Percentiles rank a stretch among this genome's conserved stretches.
phyloP scores from a whole-genome alignment of 2,888 invertebrate genomes.

The Yponomeuta plumbellus region DNA sequence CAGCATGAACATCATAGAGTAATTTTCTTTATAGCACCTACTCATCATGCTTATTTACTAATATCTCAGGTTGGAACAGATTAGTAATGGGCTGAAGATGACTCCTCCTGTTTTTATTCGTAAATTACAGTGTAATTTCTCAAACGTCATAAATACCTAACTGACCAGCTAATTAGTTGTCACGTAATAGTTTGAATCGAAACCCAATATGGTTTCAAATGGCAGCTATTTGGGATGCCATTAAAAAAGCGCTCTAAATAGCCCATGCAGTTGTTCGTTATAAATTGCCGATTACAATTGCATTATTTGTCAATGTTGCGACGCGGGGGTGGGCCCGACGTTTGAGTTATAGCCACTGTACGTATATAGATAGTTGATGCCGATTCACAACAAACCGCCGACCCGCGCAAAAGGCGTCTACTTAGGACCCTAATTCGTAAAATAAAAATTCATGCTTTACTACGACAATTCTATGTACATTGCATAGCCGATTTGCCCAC shows the following conservation, averaged over 20 bases:
- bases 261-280: background rate
- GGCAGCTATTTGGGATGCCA: background rate
- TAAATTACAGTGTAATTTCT: too few species aligned
- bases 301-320: constrained; percentile 1
- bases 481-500: too few species aligned
- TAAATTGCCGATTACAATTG: background rate
- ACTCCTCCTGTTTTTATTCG: too few species aligned
- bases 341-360: background rate
- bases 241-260: background rate
- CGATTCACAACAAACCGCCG: background rate
- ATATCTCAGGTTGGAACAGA: too few species aligned
- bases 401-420: background rate
- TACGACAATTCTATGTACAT: too few species aligned
- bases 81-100: too few species aligned
- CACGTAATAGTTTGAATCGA: background rate
- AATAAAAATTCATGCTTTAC: too few species aligned
- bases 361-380: background rate
- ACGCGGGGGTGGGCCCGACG: background rate
- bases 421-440: background rate
- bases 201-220: background rate
- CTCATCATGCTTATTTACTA: too few species aligned
- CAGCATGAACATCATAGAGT: too few species aligned
- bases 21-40: too few species aligned
- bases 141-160: too few species aligned
- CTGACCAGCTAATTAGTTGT: too few species aligned